These are phyloP conservation scores for Oscheius myriophilus DNA, from an alignment of 2,888 invertebrate species.

Conservation along the genomic window DNA sequence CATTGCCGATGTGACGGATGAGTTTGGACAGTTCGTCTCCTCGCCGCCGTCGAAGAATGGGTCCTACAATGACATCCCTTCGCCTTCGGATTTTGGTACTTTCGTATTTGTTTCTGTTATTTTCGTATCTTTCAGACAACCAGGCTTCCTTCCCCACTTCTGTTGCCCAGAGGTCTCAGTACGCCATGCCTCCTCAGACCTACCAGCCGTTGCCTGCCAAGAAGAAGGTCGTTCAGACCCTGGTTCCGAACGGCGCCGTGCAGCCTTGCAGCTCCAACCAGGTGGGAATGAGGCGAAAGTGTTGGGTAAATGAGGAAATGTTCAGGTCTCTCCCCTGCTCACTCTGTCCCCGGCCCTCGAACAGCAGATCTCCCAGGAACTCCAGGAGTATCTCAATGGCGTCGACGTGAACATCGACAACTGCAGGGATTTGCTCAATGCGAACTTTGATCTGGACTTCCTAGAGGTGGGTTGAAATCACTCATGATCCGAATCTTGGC, in stretches of 20 bases:
- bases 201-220: too few species aligned
- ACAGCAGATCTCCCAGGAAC: conserved; percentile 45
- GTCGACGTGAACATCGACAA: conserved; percentile 56
- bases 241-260: background rate
- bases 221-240: too few species aligned
- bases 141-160: too few species aligned
- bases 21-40: conserved; percentile 14
- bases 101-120: too few species aligned
- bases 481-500: background rate
- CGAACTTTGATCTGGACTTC: conserved; percentile 51
- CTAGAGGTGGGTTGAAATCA: conserved; percentile 17
- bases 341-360: conserved; percentile 46
- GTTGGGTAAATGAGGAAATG: too few species aligned
- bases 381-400: conserved; percentile 59
- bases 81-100: too few species aligned
- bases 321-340: conserved; percentile 44
- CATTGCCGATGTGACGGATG: conserved; percentile 64
- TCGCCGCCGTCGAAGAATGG: too few species aligned
- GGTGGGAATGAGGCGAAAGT: background rate
- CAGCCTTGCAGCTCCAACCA: conserved; percentile 12
- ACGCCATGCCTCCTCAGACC: too few species aligned
- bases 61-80: too few species aligned
- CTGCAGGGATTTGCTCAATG: conserved; percentile 45
- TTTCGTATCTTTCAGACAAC: too few species aligned
- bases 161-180: too few species aligned